A percentile compares a stretch with the other conserved stretches of the same genome.
These are phyloP conservation scores for Hypomesus transpacificus DNA, from an alignment of 2,113 vertebrate species.

Conservation along the genomic window DNA sequence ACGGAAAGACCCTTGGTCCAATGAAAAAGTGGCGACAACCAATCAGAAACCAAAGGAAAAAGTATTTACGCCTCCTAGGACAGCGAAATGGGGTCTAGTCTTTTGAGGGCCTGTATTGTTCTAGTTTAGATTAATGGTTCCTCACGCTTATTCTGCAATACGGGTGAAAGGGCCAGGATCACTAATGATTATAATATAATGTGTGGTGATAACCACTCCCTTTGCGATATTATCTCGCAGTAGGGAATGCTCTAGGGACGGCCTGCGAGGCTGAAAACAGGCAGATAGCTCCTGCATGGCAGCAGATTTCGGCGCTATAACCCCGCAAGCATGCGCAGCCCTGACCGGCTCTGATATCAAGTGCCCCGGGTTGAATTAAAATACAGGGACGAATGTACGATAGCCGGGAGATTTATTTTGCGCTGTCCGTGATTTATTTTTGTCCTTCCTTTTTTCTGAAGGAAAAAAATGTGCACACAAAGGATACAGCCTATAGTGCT, in stretches of 20 bases:
- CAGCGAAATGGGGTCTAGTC: constrained; percentile 42
- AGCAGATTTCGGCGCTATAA: constrained; percentile 53
- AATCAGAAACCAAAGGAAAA: constrained; percentile 42
- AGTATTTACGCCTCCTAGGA: constrained; percentile 40
- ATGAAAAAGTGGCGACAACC: too few relatives aligned
- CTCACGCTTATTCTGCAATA: constrained; percentile 68
- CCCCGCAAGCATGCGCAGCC: constrained; percentile 48
- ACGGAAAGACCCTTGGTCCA: too few relatives aligned
- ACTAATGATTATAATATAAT: constrained; percentile 81
- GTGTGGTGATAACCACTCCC: constrained; percentile 75
- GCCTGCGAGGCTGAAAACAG: constrained; percentile 63
- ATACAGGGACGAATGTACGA: constrained; percentile 17
- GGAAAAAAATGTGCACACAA: constrained; percentile 4
- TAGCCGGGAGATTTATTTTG: constrained; percentile 21
- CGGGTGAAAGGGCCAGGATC: constrained; percentile 76
- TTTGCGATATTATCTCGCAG: constrained; percentile 75
- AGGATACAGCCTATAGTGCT: not conserved
- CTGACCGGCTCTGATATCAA: constrained; percentile 59
- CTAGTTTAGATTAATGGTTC: constrained; percentile 73
- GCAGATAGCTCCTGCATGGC: constrained; percentile 63
- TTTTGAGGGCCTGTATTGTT: constrained; percentile 43
- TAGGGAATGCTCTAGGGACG: constrained; percentile 71
- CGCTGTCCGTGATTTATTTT: constrained; percentile 15
- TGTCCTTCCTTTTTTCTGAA: not conserved
- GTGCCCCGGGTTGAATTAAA: constrained; percentile 46